These are phyloP conservation scores for Platycnemis pennipes DNA, from an alignment of 2,888 invertebrate species.

Conservation along the genomic window DNA sequence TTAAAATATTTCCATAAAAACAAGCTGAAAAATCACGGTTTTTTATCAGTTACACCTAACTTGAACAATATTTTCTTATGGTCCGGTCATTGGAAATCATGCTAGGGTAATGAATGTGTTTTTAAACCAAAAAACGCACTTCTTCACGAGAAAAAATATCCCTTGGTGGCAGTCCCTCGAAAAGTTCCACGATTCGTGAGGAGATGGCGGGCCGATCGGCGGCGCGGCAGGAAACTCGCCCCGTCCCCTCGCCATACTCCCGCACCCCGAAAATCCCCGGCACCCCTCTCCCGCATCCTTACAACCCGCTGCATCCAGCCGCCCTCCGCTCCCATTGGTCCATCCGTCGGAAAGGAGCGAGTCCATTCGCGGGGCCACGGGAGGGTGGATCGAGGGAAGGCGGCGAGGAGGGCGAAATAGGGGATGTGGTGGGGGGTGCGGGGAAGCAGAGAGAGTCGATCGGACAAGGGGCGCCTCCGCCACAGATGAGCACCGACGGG, in stretches of 20 bases:
- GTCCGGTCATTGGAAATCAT: too few species aligned
- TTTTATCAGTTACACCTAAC: too few species aligned
- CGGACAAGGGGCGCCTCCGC: neutral
- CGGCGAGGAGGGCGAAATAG: conserved; percentile 59
- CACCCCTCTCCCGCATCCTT: neutral
- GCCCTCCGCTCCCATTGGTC: conserved; percentile 59
- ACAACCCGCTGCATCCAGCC: conserved; percentile 21
- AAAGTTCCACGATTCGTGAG: neutral
- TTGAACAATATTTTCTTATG: too few species aligned
- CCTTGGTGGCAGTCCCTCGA: neutral
- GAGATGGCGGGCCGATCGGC: conserved; percentile 29
- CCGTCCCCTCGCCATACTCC: conserved; percentile 9
- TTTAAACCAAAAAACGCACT: too few species aligned
- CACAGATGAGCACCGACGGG: neutral
- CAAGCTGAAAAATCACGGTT: too few species aligned
- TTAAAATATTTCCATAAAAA: too few species aligned
- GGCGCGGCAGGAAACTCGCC: neutral
- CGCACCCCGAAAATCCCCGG: neutral
- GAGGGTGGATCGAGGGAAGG: conserved; percentile 53
- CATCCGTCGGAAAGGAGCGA: conserved; percentile 70
- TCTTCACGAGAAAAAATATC: too few species aligned
- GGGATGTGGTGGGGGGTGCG: conserved; percentile 64
- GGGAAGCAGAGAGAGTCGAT: conserved; percentile 74
- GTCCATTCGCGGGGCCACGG: conserved; percentile 70
- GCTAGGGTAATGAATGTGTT: too few species aligned